Base-by-base conservation (phyloP, 2,113 vertebrate species). In the Rana temporaria region DNA sequence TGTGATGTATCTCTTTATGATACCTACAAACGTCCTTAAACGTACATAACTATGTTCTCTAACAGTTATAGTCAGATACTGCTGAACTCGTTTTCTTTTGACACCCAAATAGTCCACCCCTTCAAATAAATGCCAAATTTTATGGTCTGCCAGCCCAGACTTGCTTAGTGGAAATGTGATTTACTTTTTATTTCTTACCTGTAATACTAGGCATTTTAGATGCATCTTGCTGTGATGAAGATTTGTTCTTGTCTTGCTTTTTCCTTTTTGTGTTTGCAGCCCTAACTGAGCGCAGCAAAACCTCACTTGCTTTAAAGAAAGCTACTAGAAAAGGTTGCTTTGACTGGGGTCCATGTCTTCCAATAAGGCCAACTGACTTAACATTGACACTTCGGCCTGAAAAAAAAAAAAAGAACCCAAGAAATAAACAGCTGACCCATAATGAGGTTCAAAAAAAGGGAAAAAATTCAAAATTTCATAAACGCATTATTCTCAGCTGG, bases 261-360 rank as follows among this genome's bases (percentile, higher is more conserved):
- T 99, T 99, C 86, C 93, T 93, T 89, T 98, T 99, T 64, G 91
- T 95, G 71, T 93, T 95, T 75, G 96, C 92, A 63, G 98, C 98
- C 90, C 97, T 93, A 71, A 98, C 96, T 1, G 98, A 99, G 80
- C 98, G 97, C 76, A 99, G 94, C 83, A 99, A 92, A 20, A 99
- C 96, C 89, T 98, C 97, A 0, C 98, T 99, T 79, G 97, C 98
- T 92, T 99, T 99, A 89, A 99, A 99, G 92, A 99, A 99, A 0
- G 98, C 97, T 87, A 99, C 98, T 90, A 99, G 94, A 90, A 99
- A 99, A 0, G 98, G 98, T 65, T 99, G 97, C 78, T 99, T 99
- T 85, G 98, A 97, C 86, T 99, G 98, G 42, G 97, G 97, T 48
- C 98, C 98, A 0, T 94, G 95, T 86, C 98, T 94, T 77, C 98